phyloP scores from a whole-genome alignment of 2,113 vertebrate genomes.

The Trichomycterus rosablanca region DNA sequence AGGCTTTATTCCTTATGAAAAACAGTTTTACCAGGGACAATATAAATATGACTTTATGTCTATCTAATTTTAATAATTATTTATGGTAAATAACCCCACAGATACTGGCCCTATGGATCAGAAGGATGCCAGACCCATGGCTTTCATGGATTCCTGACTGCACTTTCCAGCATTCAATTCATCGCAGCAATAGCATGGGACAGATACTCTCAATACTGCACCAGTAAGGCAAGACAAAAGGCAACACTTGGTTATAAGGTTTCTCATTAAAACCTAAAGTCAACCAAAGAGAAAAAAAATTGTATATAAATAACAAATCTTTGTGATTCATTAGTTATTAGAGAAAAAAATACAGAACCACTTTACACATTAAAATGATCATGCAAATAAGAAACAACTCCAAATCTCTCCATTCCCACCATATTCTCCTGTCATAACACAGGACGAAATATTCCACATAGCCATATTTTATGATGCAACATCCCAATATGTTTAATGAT shows the following conservation, averaged over 20 bases:
- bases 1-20: too few species aligned
- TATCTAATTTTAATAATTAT: not conserved
- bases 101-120: conserved; percentile 90
- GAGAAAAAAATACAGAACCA: too few species aligned
- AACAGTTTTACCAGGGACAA: not conserved
- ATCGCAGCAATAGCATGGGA: conserved; percentile 89
- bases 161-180: conserved; percentile 85
- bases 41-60: not conserved
- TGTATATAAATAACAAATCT: too few species aligned
- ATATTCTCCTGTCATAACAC: not conserved
- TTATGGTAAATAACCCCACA: conserved; percentile 44
- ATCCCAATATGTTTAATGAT: too few species aligned
- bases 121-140: conserved; percentile 88
- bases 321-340: too few species aligned
- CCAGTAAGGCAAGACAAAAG: conserved; percentile 82
- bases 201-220: conserved; percentile 87
- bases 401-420: too few species aligned
- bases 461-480: too few species aligned
- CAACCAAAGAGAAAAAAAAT: too few species aligned
- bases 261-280: too few species aligned
- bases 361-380: too few species aligned
- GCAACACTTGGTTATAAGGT: not conserved
- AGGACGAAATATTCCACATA: not conserved
- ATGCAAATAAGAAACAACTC: too few species aligned
- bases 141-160: conserved; percentile 87